Conservation (phyloP, 2,888 invertebrate genomes). For the Plebejus argus region DNA sequence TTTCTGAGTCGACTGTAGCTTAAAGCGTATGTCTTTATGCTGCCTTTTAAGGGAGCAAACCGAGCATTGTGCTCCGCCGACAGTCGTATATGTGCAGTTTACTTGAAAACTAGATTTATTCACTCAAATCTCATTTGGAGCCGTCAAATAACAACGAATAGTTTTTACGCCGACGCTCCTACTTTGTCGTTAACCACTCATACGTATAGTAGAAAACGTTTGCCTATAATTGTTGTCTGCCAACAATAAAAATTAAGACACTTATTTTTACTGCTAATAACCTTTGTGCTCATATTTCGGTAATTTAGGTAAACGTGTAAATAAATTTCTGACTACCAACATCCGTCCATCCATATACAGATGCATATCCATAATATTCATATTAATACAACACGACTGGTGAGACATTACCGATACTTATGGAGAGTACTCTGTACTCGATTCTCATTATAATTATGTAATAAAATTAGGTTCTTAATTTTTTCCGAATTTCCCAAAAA, state of each 20-base stretch:
- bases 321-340: too few species aligned
- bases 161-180: not conserved
- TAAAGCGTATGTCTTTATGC: conserved; percentile 27
- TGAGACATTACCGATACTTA: too few species aligned
- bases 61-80: conserved; percentile 21
- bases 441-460: too few species aligned
- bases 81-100: conserved; percentile 19
- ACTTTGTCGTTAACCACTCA: not conserved
- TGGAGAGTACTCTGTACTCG: too few species aligned
- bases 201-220: not conserved
- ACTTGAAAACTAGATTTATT: conserved; percentile 25
- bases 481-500: too few species aligned
- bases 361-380: too few species aligned
- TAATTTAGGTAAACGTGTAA: too few species aligned
- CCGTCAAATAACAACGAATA: not conserved
- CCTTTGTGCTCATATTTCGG: too few species aligned
- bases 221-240: not conserved
- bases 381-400: too few species aligned
- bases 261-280: too few species aligned
- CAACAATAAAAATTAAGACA: not conserved
- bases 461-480: too few species aligned
- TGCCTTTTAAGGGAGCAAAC: conserved; percentile 28
- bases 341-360: too few species aligned
- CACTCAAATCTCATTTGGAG: conserved; percentile 18
- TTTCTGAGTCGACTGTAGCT: conserved; percentile 22